A percentile compares a stretch with the other conserved stretches of the same genome.
These are phyloP conservation scores for Chionis minor DNA, from an alignment of 2,113 vertebrate genomes.

Conservation along the genomic window DNA sequence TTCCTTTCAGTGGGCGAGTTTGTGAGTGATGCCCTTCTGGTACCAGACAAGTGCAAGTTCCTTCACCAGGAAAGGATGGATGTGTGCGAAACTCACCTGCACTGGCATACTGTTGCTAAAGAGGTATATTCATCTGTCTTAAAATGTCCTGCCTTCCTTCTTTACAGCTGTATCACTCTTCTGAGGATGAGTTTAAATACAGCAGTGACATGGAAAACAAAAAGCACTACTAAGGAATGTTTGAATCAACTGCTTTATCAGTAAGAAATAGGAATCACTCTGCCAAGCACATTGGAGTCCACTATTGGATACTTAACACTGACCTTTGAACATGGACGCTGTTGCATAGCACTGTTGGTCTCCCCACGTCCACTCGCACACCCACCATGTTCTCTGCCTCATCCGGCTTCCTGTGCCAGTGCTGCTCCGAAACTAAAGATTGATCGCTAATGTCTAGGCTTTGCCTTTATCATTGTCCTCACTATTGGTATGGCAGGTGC, in stretches of 20 bases:
- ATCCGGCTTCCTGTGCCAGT: not conserved
- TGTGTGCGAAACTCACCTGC: conserved; percentile 96
- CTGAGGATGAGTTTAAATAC: not conserved
- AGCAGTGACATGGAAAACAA: not conserved
- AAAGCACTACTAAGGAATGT: not conserved
- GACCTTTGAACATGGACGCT: not conserved
- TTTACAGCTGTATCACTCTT: not conserved
- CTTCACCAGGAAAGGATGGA: conserved; percentile 98
- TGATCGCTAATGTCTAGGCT: not conserved
- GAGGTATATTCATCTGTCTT: conserved; percentile 79
- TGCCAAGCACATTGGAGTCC: not conserved
- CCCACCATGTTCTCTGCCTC: not conserved
- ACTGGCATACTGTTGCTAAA: conserved; percentile 98
- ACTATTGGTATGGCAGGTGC: not conserved
- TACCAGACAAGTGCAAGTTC: conserved; percentile 98
- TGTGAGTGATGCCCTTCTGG: conserved; percentile 97
- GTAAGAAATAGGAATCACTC: not conserved
- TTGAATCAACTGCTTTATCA: not conserved
- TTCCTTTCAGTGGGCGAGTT: conserved; percentile 90
- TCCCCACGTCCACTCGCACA: not conserved
- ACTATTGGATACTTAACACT: not conserved
- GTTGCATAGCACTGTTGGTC: not conserved
- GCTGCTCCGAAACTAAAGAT: not conserved
- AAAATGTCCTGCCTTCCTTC: not conserved
- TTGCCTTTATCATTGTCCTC: not conserved